Evolutionary conservation across 1,140 invertebrate genomes (phyloP).

Genomic region (Ceratina australensis): DNA sequence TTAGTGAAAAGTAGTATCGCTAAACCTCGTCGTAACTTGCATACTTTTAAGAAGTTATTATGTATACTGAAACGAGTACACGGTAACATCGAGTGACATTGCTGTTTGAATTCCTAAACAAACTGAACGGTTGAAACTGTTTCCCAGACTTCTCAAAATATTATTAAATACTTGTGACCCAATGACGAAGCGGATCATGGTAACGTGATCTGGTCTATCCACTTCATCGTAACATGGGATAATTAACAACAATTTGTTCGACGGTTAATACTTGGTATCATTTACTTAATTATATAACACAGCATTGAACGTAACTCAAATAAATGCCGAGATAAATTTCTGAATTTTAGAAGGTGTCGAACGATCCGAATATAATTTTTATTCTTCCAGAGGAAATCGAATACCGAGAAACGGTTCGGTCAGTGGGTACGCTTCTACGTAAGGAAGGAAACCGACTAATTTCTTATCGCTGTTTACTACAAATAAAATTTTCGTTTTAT

Average conservation of each 20-base stretch:
- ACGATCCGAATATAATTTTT: background rate
- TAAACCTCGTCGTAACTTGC: no score
- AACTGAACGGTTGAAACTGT: background rate
- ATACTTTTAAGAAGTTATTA: background rate
- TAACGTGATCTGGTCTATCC: background rate
- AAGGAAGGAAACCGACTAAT: no score
- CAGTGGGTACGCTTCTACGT: no score
- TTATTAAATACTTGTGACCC: no score
- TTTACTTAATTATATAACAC: background rate
- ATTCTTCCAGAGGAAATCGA: background rate
- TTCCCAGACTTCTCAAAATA: background rate
- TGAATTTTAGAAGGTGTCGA: no score
- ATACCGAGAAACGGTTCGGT: background rate
- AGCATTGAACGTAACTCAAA: background rate
- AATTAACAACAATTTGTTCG: background rate
- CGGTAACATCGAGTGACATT: constrained; percentile 1
- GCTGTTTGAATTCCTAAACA: constrained; percentile 5
- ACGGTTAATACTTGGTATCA: background rate
- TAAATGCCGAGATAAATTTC: background rate
- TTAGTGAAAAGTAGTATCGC: background rate
- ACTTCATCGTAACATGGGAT: background rate
- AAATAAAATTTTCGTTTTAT: background rate
- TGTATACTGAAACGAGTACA: background rate
- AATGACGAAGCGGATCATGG: background rate
- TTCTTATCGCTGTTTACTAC: no score